These are phyloP conservation scores for Cladorhizidae sp. DNA, from an alignment of 37 sponge, comb jelly and placozoan genomes.

Conservation along the genomic window DNA sequence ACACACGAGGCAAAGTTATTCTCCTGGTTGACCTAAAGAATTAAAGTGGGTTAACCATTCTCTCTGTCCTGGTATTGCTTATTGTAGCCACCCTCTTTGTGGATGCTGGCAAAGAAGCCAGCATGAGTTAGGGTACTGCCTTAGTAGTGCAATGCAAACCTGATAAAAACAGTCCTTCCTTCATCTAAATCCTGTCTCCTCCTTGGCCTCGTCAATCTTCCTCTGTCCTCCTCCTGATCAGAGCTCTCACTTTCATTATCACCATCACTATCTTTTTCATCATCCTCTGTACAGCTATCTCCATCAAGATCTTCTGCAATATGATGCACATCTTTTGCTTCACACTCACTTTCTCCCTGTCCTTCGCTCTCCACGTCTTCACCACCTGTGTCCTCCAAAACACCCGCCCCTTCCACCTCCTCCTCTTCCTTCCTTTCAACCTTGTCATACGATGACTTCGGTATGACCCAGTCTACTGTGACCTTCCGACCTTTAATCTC, in stretches of 20 bases:
- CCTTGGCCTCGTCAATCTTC: neutral
- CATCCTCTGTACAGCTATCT: neutral
- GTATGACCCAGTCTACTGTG: slow-evolving; percentile 86
- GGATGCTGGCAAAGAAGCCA: too few relatives aligned
- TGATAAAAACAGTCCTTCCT: slow-evolving; percentile 78
- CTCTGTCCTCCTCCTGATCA: neutral
- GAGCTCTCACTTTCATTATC: neutral
- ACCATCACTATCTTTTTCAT: neutral
- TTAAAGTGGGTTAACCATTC: too few relatives aligned
- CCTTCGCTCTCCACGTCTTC: neutral
- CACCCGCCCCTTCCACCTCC: neutral
- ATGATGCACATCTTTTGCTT: neutral
- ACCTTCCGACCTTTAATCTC: slow-evolving; percentile 72
- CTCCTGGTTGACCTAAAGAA: too few relatives aligned
- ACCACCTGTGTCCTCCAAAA: slow-evolving; percentile 1
- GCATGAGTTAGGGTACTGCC: too few relatives aligned
- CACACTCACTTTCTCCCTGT: neutral
- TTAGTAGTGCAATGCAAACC: too few relatives aligned
- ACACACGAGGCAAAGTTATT: too few relatives aligned
- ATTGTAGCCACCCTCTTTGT: too few relatives aligned
- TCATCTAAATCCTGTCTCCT: slow-evolving; percentile 56
- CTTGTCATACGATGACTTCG: slow-evolving; percentile 48
- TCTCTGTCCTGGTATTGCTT: too few relatives aligned
- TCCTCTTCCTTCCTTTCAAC: neutral
- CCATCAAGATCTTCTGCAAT: neutral